phyloP scores from a whole-genome alignment of 2,113 vertebrate species.

The Clarias gariepinus region DNA sequence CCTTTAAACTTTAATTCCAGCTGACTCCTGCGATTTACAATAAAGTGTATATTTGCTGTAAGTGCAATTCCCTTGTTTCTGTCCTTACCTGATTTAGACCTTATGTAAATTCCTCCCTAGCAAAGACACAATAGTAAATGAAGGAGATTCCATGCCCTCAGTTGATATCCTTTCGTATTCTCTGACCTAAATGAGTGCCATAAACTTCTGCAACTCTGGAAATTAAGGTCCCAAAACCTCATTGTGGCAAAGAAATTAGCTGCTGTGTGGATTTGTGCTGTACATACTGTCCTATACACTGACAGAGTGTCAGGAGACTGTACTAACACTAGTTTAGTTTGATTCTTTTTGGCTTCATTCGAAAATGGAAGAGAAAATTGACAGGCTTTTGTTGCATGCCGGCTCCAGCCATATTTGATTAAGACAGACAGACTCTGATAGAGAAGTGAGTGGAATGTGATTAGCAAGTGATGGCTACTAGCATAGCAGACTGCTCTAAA shows the following conservation, averaged over 20 bases:
- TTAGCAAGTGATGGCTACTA: constrained; percentile 45
- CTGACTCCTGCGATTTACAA: background rate
- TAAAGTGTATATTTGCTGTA: constrained; percentile 25
- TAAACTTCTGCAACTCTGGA: background rate
- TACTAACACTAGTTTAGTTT: background rate
- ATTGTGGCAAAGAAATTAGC: background rate
- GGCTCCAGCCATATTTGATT: constrained; percentile 55
- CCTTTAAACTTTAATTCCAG: background rate
- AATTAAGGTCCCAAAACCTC: background rate
- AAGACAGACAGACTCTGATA: constrained; percentile 47
- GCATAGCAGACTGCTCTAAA: constrained; percentile 22
- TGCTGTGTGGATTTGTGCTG: background rate
- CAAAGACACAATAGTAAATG: constrained; percentile 43
- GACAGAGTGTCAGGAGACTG: background rate
- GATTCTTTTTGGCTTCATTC: constrained; percentile 14
- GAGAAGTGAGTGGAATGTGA: constrained; percentile 51
- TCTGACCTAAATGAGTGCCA: background rate
- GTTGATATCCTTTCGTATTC: background rate
- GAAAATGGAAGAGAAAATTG: constrained; percentile 20
- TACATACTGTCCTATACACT: background rate
- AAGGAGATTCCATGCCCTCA: background rate
- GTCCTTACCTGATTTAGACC: constrained; percentile 43
- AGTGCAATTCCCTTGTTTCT: constrained; percentile 17
- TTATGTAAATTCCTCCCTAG: constrained; percentile 43
- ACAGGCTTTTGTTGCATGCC: constrained; percentile 44